A percentile compares a stretch with the other conserved stretches of the same genome.
Conservation (phyloP, 2,113 vertebrate species). For the Numida meleagris region DNA sequence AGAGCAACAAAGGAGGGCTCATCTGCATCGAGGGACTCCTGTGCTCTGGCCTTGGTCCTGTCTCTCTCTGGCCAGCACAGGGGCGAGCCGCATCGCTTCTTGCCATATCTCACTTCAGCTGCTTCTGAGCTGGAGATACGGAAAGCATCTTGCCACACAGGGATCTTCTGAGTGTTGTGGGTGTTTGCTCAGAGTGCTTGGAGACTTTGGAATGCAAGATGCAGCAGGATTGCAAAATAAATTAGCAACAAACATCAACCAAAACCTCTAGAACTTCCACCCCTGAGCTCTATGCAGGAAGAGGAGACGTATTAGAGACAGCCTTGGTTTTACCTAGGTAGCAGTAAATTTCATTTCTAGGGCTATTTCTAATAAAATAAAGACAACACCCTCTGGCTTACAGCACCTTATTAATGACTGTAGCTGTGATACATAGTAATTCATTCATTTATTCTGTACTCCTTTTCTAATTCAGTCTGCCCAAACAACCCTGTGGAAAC, state of each 20-base stretch:
- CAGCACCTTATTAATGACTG: not conserved
- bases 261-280: not conserved
- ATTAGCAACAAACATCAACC: not conserved
- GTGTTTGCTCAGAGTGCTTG: not conserved
- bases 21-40: not conserved
- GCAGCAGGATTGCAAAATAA: not conserved
- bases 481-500: not conserved
- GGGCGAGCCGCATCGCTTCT: not conserved
- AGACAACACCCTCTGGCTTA: not conserved
- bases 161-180: not conserved
- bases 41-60: not conserved
- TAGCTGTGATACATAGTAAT: not conserved
- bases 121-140: not conserved
- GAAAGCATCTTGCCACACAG: not conserved
- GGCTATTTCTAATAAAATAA: conserved; percentile 3
- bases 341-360: not conserved
- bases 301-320: not conserved
- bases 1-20: not conserved
- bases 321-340: not conserved
- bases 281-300: not conserved
- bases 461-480: not conserved
- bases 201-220: not conserved
- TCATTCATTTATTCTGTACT: not conserved
- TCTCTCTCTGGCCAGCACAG: not conserved
- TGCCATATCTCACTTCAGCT: not conserved